These are phyloP conservation scores for Acrocephalus scirpaceus DNA, from an alignment of 2,797 vertebrate genomes.

Conservation along the genomic window DNA sequence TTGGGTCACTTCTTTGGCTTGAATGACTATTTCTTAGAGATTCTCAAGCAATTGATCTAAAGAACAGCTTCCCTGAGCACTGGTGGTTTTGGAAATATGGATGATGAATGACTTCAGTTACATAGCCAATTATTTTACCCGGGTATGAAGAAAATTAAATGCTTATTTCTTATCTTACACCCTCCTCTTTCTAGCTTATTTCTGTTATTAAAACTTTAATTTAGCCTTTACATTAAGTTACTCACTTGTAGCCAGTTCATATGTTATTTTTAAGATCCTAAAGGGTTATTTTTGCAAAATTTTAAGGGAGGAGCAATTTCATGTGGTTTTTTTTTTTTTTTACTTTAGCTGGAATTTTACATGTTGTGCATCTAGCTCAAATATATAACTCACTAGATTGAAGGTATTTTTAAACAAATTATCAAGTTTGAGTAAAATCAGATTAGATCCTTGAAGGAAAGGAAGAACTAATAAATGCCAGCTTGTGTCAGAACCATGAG, in stretches of 20 bases:
- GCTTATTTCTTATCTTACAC: slow-evolving; percentile 36
- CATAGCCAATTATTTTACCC: slow-evolving; percentile 77
- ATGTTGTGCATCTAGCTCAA: background rate
- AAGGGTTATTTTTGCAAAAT: background rate
- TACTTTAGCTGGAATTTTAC: slow-evolving; percentile 9
- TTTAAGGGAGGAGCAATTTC: background rate
- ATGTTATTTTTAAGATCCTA: slow-evolving; percentile 4
- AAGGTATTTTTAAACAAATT: background rate
- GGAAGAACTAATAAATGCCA: background rate
- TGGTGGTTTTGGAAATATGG: slow-evolving; percentile 68
- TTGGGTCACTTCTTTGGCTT: slow-evolving; percentile 25
- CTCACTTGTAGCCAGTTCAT: background rate
- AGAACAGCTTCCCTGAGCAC: slow-evolving; percentile 59
- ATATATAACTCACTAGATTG: background rate
- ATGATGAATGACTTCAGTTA: slow-evolving; percentile 76
- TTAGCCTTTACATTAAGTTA: slow-evolving; percentile 17
- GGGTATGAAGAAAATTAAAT: slow-evolving; percentile 76
- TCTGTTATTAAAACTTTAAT: slow-evolving; percentile 38
- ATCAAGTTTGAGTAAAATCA: background rate
- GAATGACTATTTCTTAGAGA: slow-evolving; percentile 17
- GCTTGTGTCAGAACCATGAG: background rate
- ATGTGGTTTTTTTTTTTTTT: background rate
- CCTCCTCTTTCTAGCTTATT: background rate
- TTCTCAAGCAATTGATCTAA: background rate
- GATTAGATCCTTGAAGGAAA: background rate